Evolutionary conservation across 2,888 invertebrate genomes (phyloP), one percentile per base, ranked within the genome.

Genomic region (Tanytarsus gracilentus): DNA sequence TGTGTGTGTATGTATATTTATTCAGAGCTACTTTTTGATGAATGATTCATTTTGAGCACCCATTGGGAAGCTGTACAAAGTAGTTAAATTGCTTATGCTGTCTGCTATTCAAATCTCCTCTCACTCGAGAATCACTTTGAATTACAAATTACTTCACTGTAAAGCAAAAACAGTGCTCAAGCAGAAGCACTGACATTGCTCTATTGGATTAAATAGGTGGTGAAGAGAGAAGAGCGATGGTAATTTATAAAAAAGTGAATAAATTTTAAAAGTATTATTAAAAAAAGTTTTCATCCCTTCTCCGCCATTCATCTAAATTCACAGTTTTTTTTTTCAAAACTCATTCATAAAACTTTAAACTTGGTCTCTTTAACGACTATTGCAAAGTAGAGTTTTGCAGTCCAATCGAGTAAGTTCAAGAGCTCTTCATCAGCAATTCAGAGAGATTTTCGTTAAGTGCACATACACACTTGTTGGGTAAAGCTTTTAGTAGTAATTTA

Each of bases 381-480:
- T 44, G 23, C 23, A 44, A 18, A 44, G 4, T 11, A 44, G 18
- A 21, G 21, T 21, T 18, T 7, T 36, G 14, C 11, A 16, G 18
- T 7, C 18, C 18, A 44, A 18, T 44, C 2, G 11, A 44, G 21
- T 40, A 29, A 2, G 21, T 52, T 52, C 9, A 52, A 52, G 52
- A 30, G 9, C 18, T 52, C 52, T 52, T 52, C 52, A 33, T 52
- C 52, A 52, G 16, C 52, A 29, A 52, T 52, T 33, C 26, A 49
- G 16, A 49, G 26, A 49, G 26, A 26, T 8, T 27, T 25, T 48
- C n/a, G 16, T 11, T 36, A 11, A 33, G 23, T 44, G 21, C 44
- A 23, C 44, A 44, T 44, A 18, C 44, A 18, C 11, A 44, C 44
- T 23, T 44, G 44, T 23, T 18, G 44, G 44, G 18, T 44, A 16